A percentile compares a stretch with the other conserved stretches of the same genome.
Evolutionary conservation across 2,113 vertebrate genomes (phyloP).

Genomic region (Zosterops hypoxanthus): DNA sequence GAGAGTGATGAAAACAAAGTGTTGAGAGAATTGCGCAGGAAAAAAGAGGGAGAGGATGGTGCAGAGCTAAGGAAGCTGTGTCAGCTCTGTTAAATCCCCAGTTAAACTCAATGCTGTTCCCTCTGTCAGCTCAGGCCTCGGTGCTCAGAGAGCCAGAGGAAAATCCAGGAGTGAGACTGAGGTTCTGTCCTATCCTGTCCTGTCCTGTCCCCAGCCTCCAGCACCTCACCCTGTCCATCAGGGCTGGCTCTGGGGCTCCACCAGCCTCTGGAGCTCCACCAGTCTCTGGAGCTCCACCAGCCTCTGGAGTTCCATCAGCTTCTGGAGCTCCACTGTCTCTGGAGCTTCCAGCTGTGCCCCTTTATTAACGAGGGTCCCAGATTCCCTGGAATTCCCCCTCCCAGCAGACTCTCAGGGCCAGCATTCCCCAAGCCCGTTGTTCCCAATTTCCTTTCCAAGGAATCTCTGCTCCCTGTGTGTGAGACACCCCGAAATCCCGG

Average conservation of each 20-base stretch:
- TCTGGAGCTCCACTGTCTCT: rapidly evolving
- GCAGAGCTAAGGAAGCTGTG: not conserved
- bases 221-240: not conserved
- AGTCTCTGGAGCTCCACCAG: too few relatives aligned
- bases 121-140: not conserved
- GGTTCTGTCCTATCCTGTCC: not conserved
- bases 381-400: not conserved
- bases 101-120: not conserved
- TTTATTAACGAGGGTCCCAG: rapidly evolving
- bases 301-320: not conserved
- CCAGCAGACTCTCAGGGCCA: not conserved
- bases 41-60: not conserved
- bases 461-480: not conserved
- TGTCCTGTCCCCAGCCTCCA: too few relatives aligned
- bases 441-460: not conserved
- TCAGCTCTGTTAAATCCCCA: not conserved
- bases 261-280: too few relatives aligned
- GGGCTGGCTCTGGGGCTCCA: not conserved
- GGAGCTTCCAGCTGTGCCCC: not conserved
- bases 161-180: not conserved
- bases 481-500: rapidly evolving
- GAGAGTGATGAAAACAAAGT: rapidly evolving
- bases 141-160: not conserved
- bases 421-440: not conserved
- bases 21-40: not conserved